Evolutionary conservation across 2,797 vertebrate genomes (phyloP), one percentile per base, ranked within the genome.

Genomic region (Sylvia borin): DNA sequence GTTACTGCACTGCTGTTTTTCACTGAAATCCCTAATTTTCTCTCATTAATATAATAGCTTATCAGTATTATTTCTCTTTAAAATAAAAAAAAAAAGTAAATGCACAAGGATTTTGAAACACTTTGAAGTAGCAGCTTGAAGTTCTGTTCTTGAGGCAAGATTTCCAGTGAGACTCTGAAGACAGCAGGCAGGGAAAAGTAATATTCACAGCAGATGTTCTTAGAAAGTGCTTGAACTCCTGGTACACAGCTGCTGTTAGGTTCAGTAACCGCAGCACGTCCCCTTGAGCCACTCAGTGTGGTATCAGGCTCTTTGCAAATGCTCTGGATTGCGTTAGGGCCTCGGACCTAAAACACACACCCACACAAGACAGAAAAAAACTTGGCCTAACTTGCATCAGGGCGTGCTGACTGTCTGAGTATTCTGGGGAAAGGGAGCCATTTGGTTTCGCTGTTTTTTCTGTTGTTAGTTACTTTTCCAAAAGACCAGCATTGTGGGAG

Each of bases 201-300:
- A 50, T 64, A 64, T 50, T 82, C 54, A 29, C 32, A 88, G 66
- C 80, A 78, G 38, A 77, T 54, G 58, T 88, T 91, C 88, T 87
- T 88, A 61, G 73, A 67, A 90, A 92, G 88, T 65, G 47, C 70
- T 88, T 94, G 65, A 92, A 61, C 70, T 93, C 36, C n/a, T 85
- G 50, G 40, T 71, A n/a, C 57, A 18, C 80, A 83, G 88, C 76
- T 74, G 79, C 58, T 92, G 65, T 47, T 67, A 47, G 31, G 62
- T 75, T 92, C 70, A 58, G 77, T 60, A 65, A 60, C 66, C 0
- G 0, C 66, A 86, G 80, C 70, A 51, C 4, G 4, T 74, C 54
- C 78, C n/a, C 62, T 57, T 68, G 80, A 78, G 83, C 66, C n/a
- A 5, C 54, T 78, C 27, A 2, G 38, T 50, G 42, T 81, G 73